These are phyloP conservation scores for Synchiropus splendidus DNA, from an alignment of 2,113 vertebrate genomes.

Conservation along the genomic window DNA sequence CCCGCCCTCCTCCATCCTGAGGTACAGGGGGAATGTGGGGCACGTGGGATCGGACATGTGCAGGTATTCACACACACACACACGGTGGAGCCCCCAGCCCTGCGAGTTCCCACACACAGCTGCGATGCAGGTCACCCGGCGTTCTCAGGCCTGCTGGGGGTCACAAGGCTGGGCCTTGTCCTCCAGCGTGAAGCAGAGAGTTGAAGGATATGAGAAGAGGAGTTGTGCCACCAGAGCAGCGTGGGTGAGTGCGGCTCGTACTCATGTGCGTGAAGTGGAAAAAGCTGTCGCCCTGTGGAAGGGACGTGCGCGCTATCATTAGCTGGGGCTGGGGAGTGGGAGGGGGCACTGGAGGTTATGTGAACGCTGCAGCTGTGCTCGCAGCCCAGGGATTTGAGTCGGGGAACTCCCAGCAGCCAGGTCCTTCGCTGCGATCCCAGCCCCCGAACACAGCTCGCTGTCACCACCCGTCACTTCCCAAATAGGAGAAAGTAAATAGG, in stretches of 20 bases:
- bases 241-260: constrained; percentile 50
- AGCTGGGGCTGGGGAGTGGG: constrained; percentile 41
- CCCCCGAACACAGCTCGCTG: constrained; percentile 20
- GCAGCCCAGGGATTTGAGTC: constrained; percentile 73
- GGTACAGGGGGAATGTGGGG: too few species aligned
- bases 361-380: constrained; percentile 72
- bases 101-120: constrained; percentile 59
- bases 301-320: constrained; percentile 74
- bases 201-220: constrained; percentile 62
- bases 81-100: constrained; percentile 18
- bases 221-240: constrained; percentile 39
- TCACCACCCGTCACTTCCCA: constrained; percentile 45
- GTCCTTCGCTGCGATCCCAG: too few species aligned
- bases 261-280: constrained; percentile 66
- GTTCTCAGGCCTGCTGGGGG: constrained; percentile 60
- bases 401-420: neutral
- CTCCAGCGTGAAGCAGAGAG: constrained; percentile 60
- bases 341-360: constrained; percentile 72
- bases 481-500: constrained; percentile 59
- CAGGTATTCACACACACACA: constrained; percentile 40
- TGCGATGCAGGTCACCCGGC: constrained; percentile 54
- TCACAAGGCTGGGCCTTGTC: constrained; percentile 61
- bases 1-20: constrained; percentile 32
- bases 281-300: constrained; percentile 74
- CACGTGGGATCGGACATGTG: constrained; percentile 12